Evolutionary conservation across 2,113 vertebrate genomes (phyloP).

Genomic region (Triplophysa dalaica): DNA sequence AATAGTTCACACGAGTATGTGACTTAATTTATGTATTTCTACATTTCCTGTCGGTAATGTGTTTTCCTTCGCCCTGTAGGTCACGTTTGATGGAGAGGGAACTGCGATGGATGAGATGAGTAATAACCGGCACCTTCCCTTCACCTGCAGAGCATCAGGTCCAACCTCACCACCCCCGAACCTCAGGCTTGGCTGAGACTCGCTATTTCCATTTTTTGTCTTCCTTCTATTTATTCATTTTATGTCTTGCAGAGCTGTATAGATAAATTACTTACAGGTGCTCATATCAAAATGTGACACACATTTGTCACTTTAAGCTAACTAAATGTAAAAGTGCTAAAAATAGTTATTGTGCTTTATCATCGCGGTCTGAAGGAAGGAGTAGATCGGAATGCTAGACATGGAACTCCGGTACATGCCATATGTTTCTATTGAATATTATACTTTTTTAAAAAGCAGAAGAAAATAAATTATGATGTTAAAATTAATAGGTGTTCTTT

Average conservation of each 20-base stretch:
- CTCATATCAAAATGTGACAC: background rate
- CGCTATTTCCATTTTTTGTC: background rate
- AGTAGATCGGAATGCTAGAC: too few species aligned
- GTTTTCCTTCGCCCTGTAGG: conserved; percentile 17
- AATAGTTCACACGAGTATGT: conserved; percentile 9
- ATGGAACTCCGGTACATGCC: too few species aligned
- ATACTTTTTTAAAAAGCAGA: too few species aligned
- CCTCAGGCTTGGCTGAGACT: background rate
- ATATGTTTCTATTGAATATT: too few species aligned
- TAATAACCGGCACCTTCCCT: conserved; percentile 32
- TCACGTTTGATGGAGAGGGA: conserved; percentile 30
- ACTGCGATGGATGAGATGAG: conserved; percentile 24
- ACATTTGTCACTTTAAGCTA: background rate
- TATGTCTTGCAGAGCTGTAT: background rate
- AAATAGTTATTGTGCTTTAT: background rate
- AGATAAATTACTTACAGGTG: background rate
- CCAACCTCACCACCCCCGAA: conserved; percentile 3
- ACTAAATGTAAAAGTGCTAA: background rate
- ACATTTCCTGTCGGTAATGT: conserved; percentile 34
- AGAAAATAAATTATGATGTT: too few species aligned
- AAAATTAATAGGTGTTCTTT: too few species aligned
- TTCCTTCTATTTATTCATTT: background rate
- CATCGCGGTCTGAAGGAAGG: background rate
- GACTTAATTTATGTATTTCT: conserved; percentile 33
- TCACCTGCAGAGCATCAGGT: conserved; percentile 45